Evolutionary conservation across 2,888 invertebrate species (phyloP), one percentile per base, ranked within the genome.

Genomic region (Meliscaeva auricollis): DNA sequence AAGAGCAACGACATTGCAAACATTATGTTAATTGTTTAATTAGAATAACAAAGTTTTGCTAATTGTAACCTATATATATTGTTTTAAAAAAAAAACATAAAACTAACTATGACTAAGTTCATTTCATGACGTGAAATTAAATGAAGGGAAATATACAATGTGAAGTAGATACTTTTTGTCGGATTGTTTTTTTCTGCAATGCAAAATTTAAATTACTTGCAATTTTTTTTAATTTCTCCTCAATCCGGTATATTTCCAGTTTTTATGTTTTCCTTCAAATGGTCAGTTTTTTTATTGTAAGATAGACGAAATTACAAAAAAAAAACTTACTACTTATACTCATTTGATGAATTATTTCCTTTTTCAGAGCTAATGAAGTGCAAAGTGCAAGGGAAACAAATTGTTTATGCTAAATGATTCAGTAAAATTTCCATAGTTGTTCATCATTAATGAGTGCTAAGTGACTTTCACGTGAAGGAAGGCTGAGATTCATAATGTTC

Each of bases 21-120:
- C 41, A 46, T 38, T 20, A 20, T 54, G 82, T 62, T 77, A 82
- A 82, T 77, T 76, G 52, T 68, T 77, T 82, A 82, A 82, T 82
- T 82, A 73, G 77, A 78, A 72, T 62, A 64, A 32, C 17, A 52
- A 60, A 72, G 72, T 77, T 72, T 82, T 73, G 20, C 7, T 35
- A 66, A 82, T 82, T 82, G 8, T 60, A 68, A 48, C 41, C 66
- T 60, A 60, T 66, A 38, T 38, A 38, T 3, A 26, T 26, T n/a
- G n/a, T n/a, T 26, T 26, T 9, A 38, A 38, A 38, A 38, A 38
- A 38, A 38, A 38, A 9, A 38, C 5, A 9, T 13, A 9, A 13
- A 38, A 38, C 5, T 38, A 9, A 17, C 26, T 38, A 38, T 58
- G 48, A 68, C 38, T 50, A 58, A 50, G 26, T 35, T 17, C 11